Evolutionary conservation across 92 coral and sea anemone genomes (phyloP).

Genomic region (Porites lobata): DNA sequence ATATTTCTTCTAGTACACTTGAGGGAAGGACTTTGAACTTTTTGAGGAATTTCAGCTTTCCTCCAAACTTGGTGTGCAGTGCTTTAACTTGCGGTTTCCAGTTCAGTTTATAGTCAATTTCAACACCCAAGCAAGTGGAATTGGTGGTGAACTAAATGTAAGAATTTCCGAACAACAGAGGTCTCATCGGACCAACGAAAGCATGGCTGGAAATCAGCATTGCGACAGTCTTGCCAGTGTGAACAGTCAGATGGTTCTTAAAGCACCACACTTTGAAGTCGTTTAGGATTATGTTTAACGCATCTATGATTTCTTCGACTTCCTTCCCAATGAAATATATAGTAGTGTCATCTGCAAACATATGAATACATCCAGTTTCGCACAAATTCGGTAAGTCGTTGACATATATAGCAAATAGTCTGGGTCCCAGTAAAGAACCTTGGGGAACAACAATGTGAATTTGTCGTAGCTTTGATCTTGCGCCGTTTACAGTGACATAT

Average conservation of each 20-base stretch:
- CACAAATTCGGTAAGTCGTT: constrained; percentile 48
- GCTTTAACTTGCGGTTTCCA: constrained; percentile 50
- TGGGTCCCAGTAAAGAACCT: constrained; percentile 41
- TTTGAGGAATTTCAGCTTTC: constrained; percentile 37
- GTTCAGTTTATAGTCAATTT: constrained; percentile 39
- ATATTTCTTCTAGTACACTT: constrained; percentile 27
- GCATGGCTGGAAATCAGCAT: constrained; percentile 44
- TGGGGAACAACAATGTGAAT: constrained; percentile 44
- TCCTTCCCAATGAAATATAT: constrained; percentile 34
- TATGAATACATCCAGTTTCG: constrained; percentile 18
- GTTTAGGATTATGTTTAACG: constrained; percentile 35
- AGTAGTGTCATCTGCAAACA: constrained; percentile 51
- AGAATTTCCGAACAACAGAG: constrained; percentile 25
- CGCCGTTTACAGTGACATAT: constrained; percentile 32
- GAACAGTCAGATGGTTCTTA: background rate
- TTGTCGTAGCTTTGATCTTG: constrained; percentile 34
- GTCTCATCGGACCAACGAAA: constrained; percentile 53
- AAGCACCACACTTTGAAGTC: constrained; percentile 53
- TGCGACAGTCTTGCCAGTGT: constrained; percentile 42
- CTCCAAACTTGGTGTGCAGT: constrained; percentile 32
- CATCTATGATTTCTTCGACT: background rate
- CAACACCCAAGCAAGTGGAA: constrained; percentile 45
- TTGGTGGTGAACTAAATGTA: constrained; percentile 31
- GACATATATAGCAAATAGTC: constrained; percentile 30
- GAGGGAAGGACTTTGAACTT: background rate